Percentiles rank a stretch among this genome's conserved stretches.
phyloP scores from a whole-genome alignment of 2,113 vertebrate genomes.

The Silurus meridionalis region DNA sequence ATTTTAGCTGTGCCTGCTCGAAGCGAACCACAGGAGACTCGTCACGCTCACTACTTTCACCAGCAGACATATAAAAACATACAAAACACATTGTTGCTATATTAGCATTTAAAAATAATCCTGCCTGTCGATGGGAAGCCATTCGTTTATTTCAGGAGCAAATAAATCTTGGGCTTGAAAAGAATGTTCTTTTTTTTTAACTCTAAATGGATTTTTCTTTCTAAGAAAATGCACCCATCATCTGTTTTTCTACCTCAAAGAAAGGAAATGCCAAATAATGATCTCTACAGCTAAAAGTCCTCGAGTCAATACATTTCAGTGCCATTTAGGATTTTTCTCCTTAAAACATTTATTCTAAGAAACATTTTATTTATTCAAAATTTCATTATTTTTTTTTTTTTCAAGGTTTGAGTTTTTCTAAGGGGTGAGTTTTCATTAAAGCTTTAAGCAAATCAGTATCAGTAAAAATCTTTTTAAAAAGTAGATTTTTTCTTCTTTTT shows the following conservation, averaged over 20 bases:
- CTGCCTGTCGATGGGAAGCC: background rate
- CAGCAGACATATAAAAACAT: background rate
- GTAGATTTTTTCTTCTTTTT: background rate
- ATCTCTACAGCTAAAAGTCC: slow-evolving; percentile 27
- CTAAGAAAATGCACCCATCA: slow-evolving; percentile 19
- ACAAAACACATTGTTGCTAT: background rate
- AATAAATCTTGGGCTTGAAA: background rate
- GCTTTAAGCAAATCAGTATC: background rate
- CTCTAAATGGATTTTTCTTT: slow-evolving; percentile 36
- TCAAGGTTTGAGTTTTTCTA: background rate
- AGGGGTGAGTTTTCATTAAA: background rate
- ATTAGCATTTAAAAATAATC: background rate
- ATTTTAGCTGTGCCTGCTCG: background rate
- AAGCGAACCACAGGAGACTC: background rate
- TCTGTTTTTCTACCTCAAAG: slow-evolving; percentile 7
- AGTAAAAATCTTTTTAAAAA: no score
- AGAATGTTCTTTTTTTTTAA: background rate
- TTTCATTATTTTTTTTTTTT: background rate
- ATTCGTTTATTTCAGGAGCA: background rate
- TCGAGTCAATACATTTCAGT: background rate
- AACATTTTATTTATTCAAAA: background rate
- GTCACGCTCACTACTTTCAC: background rate
- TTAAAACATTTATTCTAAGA: background rate
- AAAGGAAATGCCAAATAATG: slow-evolving; percentile 43
- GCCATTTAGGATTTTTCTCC: background rate